Conservation (phyloP, 2,888 invertebrate species). For the Calameuta pallipes region DNA sequence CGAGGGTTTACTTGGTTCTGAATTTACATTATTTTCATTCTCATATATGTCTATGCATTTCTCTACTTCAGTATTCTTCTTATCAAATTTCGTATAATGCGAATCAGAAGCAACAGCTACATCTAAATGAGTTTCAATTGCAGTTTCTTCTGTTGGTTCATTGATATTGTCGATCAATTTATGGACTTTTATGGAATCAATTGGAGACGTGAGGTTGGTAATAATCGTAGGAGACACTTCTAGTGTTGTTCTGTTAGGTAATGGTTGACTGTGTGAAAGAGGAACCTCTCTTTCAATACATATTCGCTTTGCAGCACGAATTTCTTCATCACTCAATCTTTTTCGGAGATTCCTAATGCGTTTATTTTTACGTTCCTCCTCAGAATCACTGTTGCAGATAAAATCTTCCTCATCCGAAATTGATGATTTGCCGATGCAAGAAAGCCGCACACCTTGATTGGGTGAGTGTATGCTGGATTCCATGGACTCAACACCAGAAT, state of each 20-base stretch:
- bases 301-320: slow-evolving; percentile 33
- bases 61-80: background rate
- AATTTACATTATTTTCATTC: background rate
- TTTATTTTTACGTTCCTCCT: slow-evolving; percentile 67
- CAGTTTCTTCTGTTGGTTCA: background rate
- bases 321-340: slow-evolving; percentile 49
- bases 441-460: slow-evolving; percentile 13
- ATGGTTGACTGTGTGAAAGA: slow-evolving; percentile 15
- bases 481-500: slow-evolving; percentile 58
- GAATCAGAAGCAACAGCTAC: background rate
- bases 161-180: background rate
- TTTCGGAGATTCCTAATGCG: slow-evolving; percentile 72
- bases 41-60: background rate
- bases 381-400: slow-evolving; percentile 77
- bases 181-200: background rate
- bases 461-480: slow-evolving; percentile 43
- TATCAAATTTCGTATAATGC: background rate
- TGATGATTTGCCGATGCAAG: slow-evolving; percentile 1
- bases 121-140: background rate
- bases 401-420: slow-evolving; percentile 76
- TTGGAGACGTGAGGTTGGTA: background rate
- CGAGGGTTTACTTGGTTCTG: background rate
- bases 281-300: slow-evolving; percentile 26
- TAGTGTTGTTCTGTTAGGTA: slow-evolving; percentile 1
- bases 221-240: background rate